Percentiles rank a stretch among this genome's conserved stretches.
Evolutionary conservation across 2,113 vertebrate species (phyloP).

Genomic region (Heterotis niloticus): DNA sequence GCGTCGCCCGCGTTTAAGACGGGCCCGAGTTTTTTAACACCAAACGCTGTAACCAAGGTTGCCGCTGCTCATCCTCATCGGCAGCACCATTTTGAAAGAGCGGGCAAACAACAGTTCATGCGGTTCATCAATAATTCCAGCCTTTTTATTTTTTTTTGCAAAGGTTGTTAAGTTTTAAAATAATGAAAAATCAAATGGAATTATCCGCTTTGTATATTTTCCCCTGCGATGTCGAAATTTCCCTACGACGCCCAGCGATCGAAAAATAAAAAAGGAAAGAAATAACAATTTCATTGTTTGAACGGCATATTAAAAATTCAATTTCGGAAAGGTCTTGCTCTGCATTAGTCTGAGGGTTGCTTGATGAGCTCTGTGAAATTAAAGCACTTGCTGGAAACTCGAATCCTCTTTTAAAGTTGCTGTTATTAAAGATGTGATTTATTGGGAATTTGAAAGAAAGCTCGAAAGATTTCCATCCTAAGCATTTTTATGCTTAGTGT

Average conservation of each 20-base stretch:
- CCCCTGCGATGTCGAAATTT: neutral
- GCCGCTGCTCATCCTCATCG: neutral
- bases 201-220: neutral
- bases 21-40: neutral
- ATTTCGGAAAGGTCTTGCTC: slow-evolving; percentile 5
- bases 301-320: slow-evolving; percentile 8
- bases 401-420: neutral
- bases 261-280: slow-evolving; percentile 1
- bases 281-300: slow-evolving; percentile 13
- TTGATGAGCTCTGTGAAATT: slow-evolving; percentile 2
- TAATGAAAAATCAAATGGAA: slow-evolving; percentile 21
- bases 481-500: neutral
- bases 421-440: slow-evolving; percentile 17
- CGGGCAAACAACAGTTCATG: neutral
- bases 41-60: neutral
- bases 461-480: neutral
- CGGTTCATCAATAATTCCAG: neutral
- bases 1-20: neutral
- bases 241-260: neutral
- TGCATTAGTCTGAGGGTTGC: neutral
- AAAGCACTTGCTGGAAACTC: slow-evolving; percentile 13
- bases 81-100: neutral
- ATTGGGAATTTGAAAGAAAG: neutral
- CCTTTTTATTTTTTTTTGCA: neutral
- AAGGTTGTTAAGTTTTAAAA: slow-evolving; percentile 18